Evolutionary conservation across 2,888 invertebrate genomes (phyloP).

Genomic region (Mallateleia sp.): DNA sequence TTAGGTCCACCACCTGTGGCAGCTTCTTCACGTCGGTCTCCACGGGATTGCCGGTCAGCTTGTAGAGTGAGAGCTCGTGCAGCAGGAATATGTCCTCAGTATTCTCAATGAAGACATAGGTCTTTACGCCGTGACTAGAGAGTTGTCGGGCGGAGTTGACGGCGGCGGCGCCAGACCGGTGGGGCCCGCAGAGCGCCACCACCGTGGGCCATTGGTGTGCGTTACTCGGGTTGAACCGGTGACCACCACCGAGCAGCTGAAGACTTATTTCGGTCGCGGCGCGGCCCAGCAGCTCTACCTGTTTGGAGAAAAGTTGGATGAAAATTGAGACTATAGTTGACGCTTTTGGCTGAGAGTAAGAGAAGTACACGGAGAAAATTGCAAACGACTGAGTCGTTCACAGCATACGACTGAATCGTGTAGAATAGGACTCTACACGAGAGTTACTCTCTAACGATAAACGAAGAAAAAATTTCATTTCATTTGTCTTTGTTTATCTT

Average conservation of each 20-base stretch:
- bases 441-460: no score
- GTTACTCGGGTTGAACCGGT: conserved; percentile 96
- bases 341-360: no score
- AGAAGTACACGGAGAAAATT: no score
- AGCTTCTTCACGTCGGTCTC: conserved; percentile 90
- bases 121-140: conserved; percentile 95
- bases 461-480: no score
- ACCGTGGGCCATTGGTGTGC: conserved; percentile 96
- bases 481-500: no score
- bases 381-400: no score
- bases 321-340: no score
- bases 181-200: conserved; percentile 93
- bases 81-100: conserved; percentile 90
- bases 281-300: conserved; percentile 95
- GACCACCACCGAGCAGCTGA: conserved; percentile 95
- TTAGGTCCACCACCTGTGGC: conserved; percentile 90
- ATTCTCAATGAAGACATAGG: conserved; percentile 91
- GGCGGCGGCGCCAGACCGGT: conserved; percentile 93
- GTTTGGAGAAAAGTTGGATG: no score
- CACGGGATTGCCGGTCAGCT: conserved; percentile 92
- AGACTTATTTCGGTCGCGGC: conserved; percentile 96
- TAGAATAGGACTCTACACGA: no score
- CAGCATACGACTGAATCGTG: no score
- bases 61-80: conserved; percentile 93
- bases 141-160: conserved; percentile 95